Conservation (phyloP, 1,140 invertebrate genomes). For the Portunus trituberculatus region DNA sequence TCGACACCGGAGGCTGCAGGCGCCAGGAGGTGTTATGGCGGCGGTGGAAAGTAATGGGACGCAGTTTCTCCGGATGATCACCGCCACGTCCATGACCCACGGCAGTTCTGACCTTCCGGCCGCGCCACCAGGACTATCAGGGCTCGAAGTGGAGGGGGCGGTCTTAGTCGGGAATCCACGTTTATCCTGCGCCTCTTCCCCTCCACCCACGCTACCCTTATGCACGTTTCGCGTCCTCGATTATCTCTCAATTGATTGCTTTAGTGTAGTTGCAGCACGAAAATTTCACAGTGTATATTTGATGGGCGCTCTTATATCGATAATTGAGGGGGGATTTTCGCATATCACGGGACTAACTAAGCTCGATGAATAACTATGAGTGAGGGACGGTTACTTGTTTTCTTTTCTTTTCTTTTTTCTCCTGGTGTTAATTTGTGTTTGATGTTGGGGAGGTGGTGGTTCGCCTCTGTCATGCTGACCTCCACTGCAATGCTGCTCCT, state of each 20-base stretch:
- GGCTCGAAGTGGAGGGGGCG: neutral
- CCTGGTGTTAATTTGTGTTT: neutral
- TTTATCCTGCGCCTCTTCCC: neutral
- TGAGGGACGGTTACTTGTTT: neutral
- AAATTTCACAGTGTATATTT: neutral
- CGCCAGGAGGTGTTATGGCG: neutral
- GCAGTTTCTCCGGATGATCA: conserved; percentile 1
- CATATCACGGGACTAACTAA: neutral
- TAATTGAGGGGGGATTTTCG: neutral
- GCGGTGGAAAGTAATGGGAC: neutral
- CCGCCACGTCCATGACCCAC: neutral
- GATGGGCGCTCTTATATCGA: neutral
- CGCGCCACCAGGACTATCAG: neutral
- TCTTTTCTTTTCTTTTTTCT: neutral
- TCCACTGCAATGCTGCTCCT: no score
- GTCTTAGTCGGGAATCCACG: neutral
- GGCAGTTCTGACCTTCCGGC: neutral
- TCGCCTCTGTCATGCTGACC: no score
- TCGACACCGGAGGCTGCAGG: neutral
- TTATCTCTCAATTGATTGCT: neutral
- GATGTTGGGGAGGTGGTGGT: neutral
- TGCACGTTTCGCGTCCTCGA: neutral
- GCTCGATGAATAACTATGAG: neutral
- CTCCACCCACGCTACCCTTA: neutral
- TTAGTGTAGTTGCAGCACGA: neutral